Base-by-base conservation (phyloP, 1,140 invertebrate genomes). In the Neodiprion virginianus region DNA sequence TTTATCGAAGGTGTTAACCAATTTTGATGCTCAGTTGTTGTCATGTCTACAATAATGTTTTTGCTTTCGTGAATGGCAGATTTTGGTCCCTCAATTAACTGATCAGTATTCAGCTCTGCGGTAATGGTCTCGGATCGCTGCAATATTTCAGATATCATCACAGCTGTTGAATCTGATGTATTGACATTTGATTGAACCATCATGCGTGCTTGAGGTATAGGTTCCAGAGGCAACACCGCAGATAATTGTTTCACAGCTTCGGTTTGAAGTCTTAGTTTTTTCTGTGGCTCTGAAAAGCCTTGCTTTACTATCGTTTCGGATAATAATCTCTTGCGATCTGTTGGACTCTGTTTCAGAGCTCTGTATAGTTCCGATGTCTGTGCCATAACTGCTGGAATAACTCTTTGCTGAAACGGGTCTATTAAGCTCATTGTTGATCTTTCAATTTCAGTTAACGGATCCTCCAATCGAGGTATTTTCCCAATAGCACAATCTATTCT, bases 1-100 rank as follows among this genome's bases (percentile, higher is more conserved):
- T 85, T 88, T 8, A 84, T 83, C 14, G 81, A 65, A 23, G 87
- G 87, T 1, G 87, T 82, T 7, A 88, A 72, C 87, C 87, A 88
- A 71, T 88, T 87, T 72, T 86, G 79, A 49, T 82, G 77, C 66
- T 80, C 80, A 47, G 79, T 73, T 66, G 77, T 68, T 70, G 77
- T 47, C 49, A 78, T 12, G 8, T 61, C n/a, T 14, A 5, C 8
- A 4, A 61, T 61, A 17, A 61, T 61, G 8, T 61, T 61, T 61
- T 61, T 61, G n/a, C 11, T 17, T 17, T 61, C 53, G 0, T 7
- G 53, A 61, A 14, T 61, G 5, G 11, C 53, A 14, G 53, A 17
- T 61, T 61, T 61, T 14, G 53, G 53, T 61, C 11, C 53, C n/a
- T 61, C 53, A 4, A n/a, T n/a, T 14, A 61, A 14, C n/a, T 61